These are phyloP conservation scores for Mesocricetus auratus DNA, from an alignment of 2,113 vertebrate genomes.

Conservation along the genomic window DNA sequence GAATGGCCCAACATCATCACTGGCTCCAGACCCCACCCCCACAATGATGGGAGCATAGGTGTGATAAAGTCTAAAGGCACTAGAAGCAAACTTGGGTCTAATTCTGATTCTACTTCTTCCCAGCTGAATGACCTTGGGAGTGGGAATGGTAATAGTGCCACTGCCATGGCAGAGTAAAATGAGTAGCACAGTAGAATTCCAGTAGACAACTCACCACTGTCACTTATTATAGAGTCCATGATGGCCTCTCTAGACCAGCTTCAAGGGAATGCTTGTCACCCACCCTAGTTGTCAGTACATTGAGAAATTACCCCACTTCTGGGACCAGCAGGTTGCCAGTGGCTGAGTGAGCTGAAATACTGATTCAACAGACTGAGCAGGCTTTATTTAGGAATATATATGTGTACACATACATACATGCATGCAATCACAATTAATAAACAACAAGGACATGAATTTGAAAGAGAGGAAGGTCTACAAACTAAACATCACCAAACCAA, in stretches of 20 bases:
- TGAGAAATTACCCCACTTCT: not conserved
- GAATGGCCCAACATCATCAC: rapidly evolving
- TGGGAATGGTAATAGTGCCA: not conserved
- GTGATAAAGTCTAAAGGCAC: not conserved
- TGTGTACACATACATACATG: no score
- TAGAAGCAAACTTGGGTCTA: not conserved
- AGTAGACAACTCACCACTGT: not conserved
- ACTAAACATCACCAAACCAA: not conserved
- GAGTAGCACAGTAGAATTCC: not conserved
- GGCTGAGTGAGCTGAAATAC: not conserved
- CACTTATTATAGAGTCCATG: not conserved
- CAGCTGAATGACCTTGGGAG: not conserved
- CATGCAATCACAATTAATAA: not conserved
- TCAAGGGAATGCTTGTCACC: not conserved
- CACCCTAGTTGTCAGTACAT: not conserved
- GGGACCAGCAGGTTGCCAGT: rapidly evolving
- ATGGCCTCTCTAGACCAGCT: not conserved
- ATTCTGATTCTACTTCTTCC: not conserved
- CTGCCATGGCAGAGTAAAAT: not conserved
- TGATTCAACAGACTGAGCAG: not conserved
- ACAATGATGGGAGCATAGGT: not conserved
- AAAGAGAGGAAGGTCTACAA: not conserved
- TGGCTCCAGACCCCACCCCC: not conserved
- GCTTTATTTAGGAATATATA: not conserved
- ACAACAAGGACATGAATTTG: not conserved